These are phyloP conservation scores for Carassius auratus DNA, from an alignment of 2,113 vertebrate species.

Conservation along the genomic window DNA sequence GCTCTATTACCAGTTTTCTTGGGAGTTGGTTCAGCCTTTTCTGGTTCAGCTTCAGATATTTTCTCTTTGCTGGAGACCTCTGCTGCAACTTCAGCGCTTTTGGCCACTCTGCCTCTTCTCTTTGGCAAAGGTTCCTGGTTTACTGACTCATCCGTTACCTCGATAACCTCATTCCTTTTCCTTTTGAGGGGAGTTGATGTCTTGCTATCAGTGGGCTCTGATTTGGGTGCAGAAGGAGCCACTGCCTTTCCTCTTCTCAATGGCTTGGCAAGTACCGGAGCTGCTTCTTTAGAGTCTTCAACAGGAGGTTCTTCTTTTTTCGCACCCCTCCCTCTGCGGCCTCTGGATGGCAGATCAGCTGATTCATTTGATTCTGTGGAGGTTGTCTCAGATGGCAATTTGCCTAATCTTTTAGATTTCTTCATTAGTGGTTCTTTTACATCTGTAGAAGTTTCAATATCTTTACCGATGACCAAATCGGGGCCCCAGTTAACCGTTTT, in stretches of 20 bases:
- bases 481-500: conserved; percentile 61
- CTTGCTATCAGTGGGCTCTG: background rate
- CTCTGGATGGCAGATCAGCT: conserved; percentile 47
- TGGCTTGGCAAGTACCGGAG: background rate
- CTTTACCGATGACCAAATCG: conserved; percentile 37
- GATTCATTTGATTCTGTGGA: conserved; percentile 49
- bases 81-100: background rate
- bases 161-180: conserved; percentile 37
- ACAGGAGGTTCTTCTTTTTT: conserved; percentile 56
- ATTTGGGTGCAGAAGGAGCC: background rate
- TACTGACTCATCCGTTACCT: background rate
- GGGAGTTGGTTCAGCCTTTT: conserved; percentile 8
- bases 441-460: conserved; percentile 34
- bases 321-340: conserved; percentile 63
- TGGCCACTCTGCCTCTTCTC: conserved; percentile 39
- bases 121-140: conserved; percentile 28
- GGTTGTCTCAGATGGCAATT: background rate
- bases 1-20: conserved; percentile 26
- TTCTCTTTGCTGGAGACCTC: background rate
- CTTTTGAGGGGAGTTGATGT: conserved; percentile 29
- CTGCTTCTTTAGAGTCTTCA: background rate
- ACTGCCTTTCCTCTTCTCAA: conserved; percentile 34
- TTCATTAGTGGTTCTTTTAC: background rate
- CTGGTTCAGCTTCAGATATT: background rate
- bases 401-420: background rate